Evolutionary conservation across 2,113 vertebrate genomes (phyloP).

Genomic region (Platysternon megacephalum): DNA sequence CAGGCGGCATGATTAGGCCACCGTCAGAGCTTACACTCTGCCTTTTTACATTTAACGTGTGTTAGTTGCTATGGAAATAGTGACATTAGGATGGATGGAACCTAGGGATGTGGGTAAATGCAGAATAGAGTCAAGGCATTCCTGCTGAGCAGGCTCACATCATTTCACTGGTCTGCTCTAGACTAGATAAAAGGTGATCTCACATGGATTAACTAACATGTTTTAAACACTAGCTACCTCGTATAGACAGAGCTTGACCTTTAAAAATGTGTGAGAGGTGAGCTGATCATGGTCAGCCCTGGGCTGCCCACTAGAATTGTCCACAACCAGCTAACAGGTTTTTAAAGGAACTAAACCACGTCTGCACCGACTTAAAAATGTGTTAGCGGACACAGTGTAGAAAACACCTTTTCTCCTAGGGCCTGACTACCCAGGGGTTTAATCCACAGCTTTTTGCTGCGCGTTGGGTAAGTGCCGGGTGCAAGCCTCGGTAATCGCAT

Average conservation of each 20-base stretch:
- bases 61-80: rapidly evolving
- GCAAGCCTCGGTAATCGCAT: not conserved
- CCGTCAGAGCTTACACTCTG: rapidly evolving
- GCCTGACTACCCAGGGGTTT: not conserved
- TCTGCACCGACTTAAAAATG: too few species aligned
- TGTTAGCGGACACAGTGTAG: not conserved
- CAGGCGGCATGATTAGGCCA: rapidly evolving
- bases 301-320: rapidly evolving
- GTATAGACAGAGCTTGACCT: not conserved
- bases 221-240: not conserved
- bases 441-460: not conserved
- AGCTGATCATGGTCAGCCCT: rapidly evolving
- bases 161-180: rapidly evolving
- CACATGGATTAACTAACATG: rapidly evolving
- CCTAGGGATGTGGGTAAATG: rapidly evolving
- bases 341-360: rapidly evolving
- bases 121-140: rapidly evolving
- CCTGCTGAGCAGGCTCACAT: not conserved
- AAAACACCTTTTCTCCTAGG: not conserved
- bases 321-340: rapidly evolving
- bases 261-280: rapidly evolving
- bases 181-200: not conserved
- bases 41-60: too few species aligned
- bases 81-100: not conserved
- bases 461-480: not conserved